phyloP scores from a whole-genome alignment of 2,888 invertebrate species.

The Mythimna pallens region DNA sequence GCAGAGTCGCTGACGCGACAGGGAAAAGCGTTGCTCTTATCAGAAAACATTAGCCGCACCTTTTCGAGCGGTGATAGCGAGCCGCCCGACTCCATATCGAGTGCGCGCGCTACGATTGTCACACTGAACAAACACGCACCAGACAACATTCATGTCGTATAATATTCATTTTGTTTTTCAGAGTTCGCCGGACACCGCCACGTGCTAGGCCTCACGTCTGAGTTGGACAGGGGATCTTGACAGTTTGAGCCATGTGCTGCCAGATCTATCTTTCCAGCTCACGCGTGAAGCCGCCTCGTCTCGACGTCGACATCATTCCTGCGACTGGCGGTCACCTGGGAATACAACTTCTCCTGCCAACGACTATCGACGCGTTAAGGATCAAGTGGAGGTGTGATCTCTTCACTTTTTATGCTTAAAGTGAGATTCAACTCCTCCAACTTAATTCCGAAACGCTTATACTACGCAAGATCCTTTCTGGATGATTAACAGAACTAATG shows the following conservation, averaged over 20 bases:
- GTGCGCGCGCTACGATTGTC: constrained; percentile 81
- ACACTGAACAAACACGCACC: constrained; percentile 78
- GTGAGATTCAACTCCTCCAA: constrained; percentile 92
- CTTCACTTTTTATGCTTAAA: constrained; percentile 90
- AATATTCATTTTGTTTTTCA: constrained; percentile 76
- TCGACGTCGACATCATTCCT: background rate
- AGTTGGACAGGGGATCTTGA: constrained; percentile 91
- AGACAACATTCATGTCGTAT: constrained; percentile 66
- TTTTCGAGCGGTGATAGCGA: constrained; percentile 87
- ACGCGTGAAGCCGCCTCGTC: constrained; percentile 82
- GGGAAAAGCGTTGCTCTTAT: constrained; percentile 88
- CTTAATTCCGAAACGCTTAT: constrained; percentile 87
- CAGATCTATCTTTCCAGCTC: constrained; percentile 92
- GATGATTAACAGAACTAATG: background rate
- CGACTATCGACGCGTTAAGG: constrained; percentile 77
- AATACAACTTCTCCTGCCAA: constrained; percentile 4
- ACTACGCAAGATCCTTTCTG: constrained; percentile 17
- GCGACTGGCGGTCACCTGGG: background rate
- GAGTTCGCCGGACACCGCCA: constrained; percentile 55
- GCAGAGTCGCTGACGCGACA: constrained; percentile 83
- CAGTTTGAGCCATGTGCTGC: constrained; percentile 87
- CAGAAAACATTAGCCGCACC: constrained; percentile 88
- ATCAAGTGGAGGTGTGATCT: constrained; percentile 91
- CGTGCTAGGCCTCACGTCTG: constrained; percentile 83
- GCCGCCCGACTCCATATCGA: constrained; percentile 78